These are phyloP conservation scores for Pocillopora grandis DNA, from an alignment of 92 coral and sea anemone genomes.

Conservation along the genomic window DNA sequence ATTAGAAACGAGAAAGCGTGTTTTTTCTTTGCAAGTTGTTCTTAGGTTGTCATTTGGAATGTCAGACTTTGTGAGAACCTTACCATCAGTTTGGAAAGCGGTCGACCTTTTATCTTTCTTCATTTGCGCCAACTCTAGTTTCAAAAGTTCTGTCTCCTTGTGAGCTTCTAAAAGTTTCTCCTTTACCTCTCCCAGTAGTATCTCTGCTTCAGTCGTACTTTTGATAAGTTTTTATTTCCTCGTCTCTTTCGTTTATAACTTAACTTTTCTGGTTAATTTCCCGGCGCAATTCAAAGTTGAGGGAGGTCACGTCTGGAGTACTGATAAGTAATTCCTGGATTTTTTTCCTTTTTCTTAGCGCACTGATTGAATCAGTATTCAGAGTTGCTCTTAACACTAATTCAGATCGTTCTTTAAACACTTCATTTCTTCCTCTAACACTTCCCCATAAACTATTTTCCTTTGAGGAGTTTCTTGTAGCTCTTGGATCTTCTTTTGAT, in stretches of 20 bases:
- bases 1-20: background rate
- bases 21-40: background rate
- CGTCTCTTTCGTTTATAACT: conserved; percentile 15
- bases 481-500: no score
- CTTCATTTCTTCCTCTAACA: background rate
- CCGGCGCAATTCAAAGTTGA: conserved; percentile 17
- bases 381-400: background rate
- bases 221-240: background rate
- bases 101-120: background rate
- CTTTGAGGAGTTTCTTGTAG: no score
- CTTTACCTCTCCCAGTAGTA: no score
- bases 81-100: background rate
- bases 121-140: background rate
- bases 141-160: background rate
- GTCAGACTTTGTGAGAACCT: background rate
- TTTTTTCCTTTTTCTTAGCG: conserved; percentile 6
- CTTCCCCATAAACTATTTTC: background rate
- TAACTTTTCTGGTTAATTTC: conserved; percentile 5
- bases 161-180: no score
- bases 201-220: conserved; percentile 15
- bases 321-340: background rate
- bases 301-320: background rate
- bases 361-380: conserved; percentile 11
- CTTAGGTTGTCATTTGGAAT: background rate
- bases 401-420: background rate